Percentiles rank a stretch among this genome's conserved stretches.
These are phyloP conservation scores for Hucho hucho DNA, from an alignment of 2,113 vertebrate genomes.

Conservation along the genomic window DNA sequence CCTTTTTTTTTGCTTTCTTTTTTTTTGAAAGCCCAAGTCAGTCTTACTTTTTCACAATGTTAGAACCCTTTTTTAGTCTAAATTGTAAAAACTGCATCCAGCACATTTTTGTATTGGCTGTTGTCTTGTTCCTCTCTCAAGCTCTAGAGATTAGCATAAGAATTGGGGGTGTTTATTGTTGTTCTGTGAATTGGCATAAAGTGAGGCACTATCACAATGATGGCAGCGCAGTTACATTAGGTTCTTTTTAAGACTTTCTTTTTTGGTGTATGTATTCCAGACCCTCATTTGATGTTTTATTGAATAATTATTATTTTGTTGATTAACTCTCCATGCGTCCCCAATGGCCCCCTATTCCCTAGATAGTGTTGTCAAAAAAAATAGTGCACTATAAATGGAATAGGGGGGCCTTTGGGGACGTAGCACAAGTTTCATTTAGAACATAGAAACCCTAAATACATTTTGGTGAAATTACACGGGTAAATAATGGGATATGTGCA, in stretches of 20 bases:
- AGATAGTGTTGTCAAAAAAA: no score
- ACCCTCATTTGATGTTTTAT: conserved; percentile 49
- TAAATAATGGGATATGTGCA: conserved; percentile 22
- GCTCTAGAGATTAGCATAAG: conserved; percentile 32
- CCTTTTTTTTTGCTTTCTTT: no score
- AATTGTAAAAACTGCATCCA: conserved; percentile 44
- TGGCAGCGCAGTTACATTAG: background rate
- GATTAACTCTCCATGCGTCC: conserved; percentile 41
- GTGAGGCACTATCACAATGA: conserved; percentile 54
- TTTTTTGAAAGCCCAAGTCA: background rate
- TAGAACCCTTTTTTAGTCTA: conserved; percentile 30
- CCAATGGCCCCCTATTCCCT: no score
- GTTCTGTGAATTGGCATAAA: conserved; percentile 54
- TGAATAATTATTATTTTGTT: conserved; percentile 30
- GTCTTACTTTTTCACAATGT: conserved; percentile 28
- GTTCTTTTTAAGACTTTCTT: conserved; percentile 28
- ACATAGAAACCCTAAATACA: conserved; percentile 9
- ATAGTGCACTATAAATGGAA: no score
- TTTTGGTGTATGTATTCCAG: conserved; percentile 34
- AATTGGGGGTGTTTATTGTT: conserved; percentile 20
- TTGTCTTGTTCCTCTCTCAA: conserved; percentile 29
- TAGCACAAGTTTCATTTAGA: conserved; percentile 18
- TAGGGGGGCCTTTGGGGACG: no score
- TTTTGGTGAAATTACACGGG: conserved; percentile 28
- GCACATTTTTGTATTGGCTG: conserved; percentile 44